Evolutionary conservation across 2,113 vertebrate genomes (phyloP), one percentile per base, ranked within the genome.

Genomic region (Tetrao urogallus): DNA sequence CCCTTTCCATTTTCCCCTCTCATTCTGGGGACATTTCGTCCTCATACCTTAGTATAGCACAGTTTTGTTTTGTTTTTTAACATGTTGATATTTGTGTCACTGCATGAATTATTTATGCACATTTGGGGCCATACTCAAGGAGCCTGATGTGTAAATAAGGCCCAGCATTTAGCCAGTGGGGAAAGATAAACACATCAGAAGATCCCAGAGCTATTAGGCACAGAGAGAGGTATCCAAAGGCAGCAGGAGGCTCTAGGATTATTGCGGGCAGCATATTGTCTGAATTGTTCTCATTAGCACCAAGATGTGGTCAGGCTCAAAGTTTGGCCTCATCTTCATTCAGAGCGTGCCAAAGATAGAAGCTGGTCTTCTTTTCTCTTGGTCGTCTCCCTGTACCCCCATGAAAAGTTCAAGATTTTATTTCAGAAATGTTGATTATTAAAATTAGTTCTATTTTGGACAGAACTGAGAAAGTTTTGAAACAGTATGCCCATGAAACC

Each of bases 21-120:
- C 27, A 48, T 82, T 82, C 43, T 70, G 20, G 80, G 56, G 45
- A 50, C 48, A 40, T 85, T 69, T 6, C 2, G 38, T 48, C 11
- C 13, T 67, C 43, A 9, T 40, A 9, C 22, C 38, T 63, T 58
- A 71, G 0, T 0, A 8, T 11, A 67, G 20, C 38, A 72, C 17
- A 43, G 8, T 3, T 72, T 42, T 42, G 4, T 45, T 38, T 43
- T 25, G 60, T 73, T 36, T 8, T 69, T 30, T 22, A 64, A 10
- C 4, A 10, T 70, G 14, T 6, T 71, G 42, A 63, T 82, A 14
- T 6, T 38, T 24, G 8, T 36, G 63, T 30, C 40, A 43, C 12
- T 21, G 36, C 24, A 45, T 28, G 66, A 76, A 76, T 17, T 2
- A 54, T 11, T 17, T 2, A 54, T 11, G 18, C 8, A 66, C 16